These are phyloP conservation scores for Lacanobia wlatinum DNA, from an alignment of 2,888 invertebrate genomes.

Conservation along the genomic window DNA sequence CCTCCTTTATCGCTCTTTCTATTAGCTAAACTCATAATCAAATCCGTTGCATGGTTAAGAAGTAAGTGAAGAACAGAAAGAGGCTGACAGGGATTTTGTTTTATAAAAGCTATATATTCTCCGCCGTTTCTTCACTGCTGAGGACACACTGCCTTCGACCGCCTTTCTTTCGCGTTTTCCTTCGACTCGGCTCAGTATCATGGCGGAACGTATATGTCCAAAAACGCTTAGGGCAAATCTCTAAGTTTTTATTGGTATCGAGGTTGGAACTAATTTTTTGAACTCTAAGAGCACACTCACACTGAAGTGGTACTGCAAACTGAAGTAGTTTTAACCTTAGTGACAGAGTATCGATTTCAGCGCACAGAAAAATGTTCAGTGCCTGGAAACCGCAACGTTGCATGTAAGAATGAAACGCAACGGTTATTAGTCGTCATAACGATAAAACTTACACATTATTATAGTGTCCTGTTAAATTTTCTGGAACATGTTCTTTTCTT, in stretches of 20 bases:
- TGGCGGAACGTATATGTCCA: too few species aligned
- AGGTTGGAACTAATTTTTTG: background rate
- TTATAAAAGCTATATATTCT: too few species aligned
- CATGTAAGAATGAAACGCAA: constrained; percentile 14
- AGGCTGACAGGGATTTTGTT: too few species aligned
- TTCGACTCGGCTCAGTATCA: too few species aligned
- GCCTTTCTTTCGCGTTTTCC: too few species aligned
- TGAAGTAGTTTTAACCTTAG: background rate
- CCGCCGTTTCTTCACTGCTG: too few species aligned
- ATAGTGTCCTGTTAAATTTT: background rate
- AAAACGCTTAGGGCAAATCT: too few species aligned
- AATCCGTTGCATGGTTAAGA: too few species aligned
- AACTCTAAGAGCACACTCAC: background rate
- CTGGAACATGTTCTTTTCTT: background rate
- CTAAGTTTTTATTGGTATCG: background rate
- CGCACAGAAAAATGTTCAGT: background rate
- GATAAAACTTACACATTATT: constrained; percentile 3
- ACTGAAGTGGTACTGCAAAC: background rate
- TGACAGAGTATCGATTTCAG: constrained; percentile 12
- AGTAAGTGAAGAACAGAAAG: too few species aligned
- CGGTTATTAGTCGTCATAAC: background rate
- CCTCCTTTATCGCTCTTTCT: too few species aligned
- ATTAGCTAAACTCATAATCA: too few species aligned
- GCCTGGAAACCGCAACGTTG: background rate
- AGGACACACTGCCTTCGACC: too few species aligned